These are phyloP conservation scores for Acronicta alni DNA, from an alignment of 2,888 invertebrate genomes.

Conservation along the genomic window DNA sequence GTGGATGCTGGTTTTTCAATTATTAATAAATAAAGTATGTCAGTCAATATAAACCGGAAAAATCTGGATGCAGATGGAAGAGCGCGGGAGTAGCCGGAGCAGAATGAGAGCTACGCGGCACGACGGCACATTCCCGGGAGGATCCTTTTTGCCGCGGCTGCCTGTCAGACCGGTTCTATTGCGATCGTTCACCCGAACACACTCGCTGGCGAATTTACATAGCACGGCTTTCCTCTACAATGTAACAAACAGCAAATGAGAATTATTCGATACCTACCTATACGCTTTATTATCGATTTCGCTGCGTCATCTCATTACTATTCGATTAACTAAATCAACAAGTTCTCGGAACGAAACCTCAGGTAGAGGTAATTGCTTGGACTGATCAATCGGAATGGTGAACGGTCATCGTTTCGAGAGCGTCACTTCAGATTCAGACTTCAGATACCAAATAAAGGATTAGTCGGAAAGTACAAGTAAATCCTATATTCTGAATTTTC, in stretches of 20 bases:
- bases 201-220: constrained; percentile 75
- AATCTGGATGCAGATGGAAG: constrained; percentile 66
- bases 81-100: constrained; percentile 50
- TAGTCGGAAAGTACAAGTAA: too few species aligned
- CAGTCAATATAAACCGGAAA: constrained; percentile 72
- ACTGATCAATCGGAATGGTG: constrained; percentile 6
- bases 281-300: constrained; percentile 37
- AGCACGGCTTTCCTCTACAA: constrained; percentile 64
- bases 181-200: constrained; percentile 83
- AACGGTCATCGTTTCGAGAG: not conserved
- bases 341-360: constrained; percentile 29
- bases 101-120: constrained; percentile 7
- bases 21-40: constrained; percentile 39
- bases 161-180: constrained; percentile 79
- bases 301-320: constrained; percentile 49
- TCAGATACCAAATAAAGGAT: too few species aligned
- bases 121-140: constrained; percentile 74
- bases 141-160: constrained; percentile 76
- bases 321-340: constrained; percentile 37
- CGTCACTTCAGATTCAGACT: too few species aligned
- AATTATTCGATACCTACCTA: constrained; percentile 39
- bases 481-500: too few species aligned
- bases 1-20: constrained; percentile 12
- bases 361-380: constrained; percentile 12
- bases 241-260: constrained; percentile 62